Evolutionary conservation across 1,140 invertebrate genomes (phyloP), one percentile per base, ranked within the genome.

Genomic region (Prorops nasuta): DNA sequence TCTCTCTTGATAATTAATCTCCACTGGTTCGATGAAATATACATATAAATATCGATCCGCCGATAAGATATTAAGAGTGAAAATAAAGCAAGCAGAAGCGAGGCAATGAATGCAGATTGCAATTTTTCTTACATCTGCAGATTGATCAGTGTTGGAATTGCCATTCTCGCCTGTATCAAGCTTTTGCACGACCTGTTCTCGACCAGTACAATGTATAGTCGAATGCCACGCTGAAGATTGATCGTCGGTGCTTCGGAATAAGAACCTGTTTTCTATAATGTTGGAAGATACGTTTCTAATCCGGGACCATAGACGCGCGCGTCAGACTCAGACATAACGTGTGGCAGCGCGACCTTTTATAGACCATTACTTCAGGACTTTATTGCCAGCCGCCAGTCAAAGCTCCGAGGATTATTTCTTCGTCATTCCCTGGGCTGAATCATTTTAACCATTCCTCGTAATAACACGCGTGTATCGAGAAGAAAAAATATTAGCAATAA

Each of bases 251-350:
- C 35, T 51, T 44, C 40, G 32, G 52, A 20, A 49, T 61, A 57
- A 51, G 60, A 64, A 64, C 62, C 62, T 64, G 62, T 64, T 64
- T 62, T 60, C 54, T 52, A 64, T 57, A 57, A 55, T 60, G 54
- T 54, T 54, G 44, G 51, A 60, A 58, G 56, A 53, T 55, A 54
- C 46, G 28, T 51, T 55, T 55, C 49, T 45, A 55, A 42, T 55
- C n/a, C 49, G 37, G n/a, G n/a, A n/a, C 20, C 35, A 44, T 54
- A 54, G 40, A 20, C 16, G 34, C 46, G 8, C 15, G 16, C 10
- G 10, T 12, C 10, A 37, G 16, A 37, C 3, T 12, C 8, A 18
- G 16, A 37, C 2, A 37, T 3, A 37, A 37, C 7, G 16, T 9
- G 6, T 16, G 0, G 17, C 6, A 36, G 39, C 9, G 10, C 4